Evolutionary conservation across 2,797 vertebrate genomes (phyloP).

Genomic region (Avahi laniger): DNA sequence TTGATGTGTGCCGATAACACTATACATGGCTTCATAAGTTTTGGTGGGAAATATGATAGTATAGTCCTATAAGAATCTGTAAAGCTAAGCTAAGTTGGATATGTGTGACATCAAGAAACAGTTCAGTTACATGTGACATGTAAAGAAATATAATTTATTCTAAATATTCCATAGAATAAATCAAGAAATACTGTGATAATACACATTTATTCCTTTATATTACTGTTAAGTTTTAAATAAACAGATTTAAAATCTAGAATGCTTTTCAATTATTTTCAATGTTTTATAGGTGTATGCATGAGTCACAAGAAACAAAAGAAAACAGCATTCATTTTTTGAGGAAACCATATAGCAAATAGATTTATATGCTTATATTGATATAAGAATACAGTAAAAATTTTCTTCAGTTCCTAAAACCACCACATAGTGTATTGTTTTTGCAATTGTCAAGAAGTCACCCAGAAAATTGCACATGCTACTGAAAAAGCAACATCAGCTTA

Average conservation of each 20-base stretch:
- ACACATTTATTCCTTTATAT: not conserved
- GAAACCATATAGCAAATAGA: not conserved
- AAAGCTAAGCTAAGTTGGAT: not conserved
- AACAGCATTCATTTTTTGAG: not conserved
- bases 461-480: constrained; percentile 58
- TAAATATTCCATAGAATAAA: not conserved
- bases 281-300: not conserved
- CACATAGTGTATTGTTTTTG: not conserved
- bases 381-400: not conserved
- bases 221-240: not conserved
- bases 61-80: not conserved
- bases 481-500: constrained; percentile 39
- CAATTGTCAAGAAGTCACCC: constrained; percentile 56
- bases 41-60: not conserved
- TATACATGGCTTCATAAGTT: not conserved
- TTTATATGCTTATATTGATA: not conserved
- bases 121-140: accelerated
- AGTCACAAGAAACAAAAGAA: not conserved
- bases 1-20: not conserved
- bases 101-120: not conserved
- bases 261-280: not conserved
- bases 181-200: not conserved
- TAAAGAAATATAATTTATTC: not conserved
- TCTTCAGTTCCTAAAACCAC: not conserved
- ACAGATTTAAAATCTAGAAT: not conserved